These are phyloP conservation scores for Rhadina sibilatrix DNA, from an alignment of 2,113 vertebrate species.

Conservation along the genomic window DNA sequence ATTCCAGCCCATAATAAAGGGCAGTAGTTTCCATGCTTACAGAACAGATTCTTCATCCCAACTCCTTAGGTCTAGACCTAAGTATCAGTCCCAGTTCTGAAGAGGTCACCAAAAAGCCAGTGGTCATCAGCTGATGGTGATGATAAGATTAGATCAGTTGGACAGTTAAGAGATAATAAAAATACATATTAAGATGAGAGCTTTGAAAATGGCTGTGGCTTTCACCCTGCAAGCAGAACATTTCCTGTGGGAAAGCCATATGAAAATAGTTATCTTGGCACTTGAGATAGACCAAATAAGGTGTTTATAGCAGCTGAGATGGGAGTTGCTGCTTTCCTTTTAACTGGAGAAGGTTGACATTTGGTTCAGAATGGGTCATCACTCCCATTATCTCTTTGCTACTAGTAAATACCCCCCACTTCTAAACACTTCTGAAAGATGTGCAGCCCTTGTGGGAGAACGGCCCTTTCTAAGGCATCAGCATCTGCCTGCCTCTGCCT, in stretches of 20 bases:
- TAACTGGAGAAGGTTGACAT: neutral
- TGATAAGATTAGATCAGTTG: neutral
- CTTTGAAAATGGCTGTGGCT: neutral
- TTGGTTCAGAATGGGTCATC: neutral
- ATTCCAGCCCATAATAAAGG: neutral
- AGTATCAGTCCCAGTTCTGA: neutral
- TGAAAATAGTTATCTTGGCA: neutral
- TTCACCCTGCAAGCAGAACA: neutral
- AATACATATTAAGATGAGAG: neutral
- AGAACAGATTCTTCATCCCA: neutral
- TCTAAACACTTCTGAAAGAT: neutral
- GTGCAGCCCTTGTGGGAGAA: neutral
- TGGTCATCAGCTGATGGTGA: neutral
- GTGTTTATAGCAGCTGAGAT: neutral
- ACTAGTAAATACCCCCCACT: rapidly evolving
- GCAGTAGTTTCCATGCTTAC: neutral
- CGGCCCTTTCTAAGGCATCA: neutral
- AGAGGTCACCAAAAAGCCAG: neutral
- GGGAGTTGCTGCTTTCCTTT: neutral
- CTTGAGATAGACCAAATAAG: neutral
- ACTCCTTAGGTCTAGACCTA: neutral
- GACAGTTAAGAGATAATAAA: neutral
- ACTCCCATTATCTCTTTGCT: neutral
- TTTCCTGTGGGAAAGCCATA: neutral
- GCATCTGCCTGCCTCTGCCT: rapidly evolving